A percentile compares a stretch with the other conserved stretches of the same genome.
Conservation (phyloP, 1,140 invertebrate genomes). For the Cydia strobilella region DNA sequence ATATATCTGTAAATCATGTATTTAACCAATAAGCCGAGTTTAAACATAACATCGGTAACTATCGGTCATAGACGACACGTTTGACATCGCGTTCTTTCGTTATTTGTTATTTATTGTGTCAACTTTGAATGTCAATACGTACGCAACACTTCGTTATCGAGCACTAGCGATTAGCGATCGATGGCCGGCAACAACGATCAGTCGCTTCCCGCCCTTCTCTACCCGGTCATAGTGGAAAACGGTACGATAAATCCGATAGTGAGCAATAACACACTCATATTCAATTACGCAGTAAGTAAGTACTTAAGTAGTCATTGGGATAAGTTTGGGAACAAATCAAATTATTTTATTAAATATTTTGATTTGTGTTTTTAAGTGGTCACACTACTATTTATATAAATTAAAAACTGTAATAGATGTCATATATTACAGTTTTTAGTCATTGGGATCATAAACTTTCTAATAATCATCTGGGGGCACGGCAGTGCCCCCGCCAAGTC, state of each 20-base stretch:
- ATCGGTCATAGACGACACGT: conserved; percentile 1
- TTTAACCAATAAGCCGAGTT: neutral
- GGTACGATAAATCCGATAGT: neutral
- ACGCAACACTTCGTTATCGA: neutral
- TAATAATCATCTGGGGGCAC: no score
- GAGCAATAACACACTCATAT: neutral
- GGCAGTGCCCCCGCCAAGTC: no score
- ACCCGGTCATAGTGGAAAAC: neutral
- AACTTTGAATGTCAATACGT: conserved; percentile 8
- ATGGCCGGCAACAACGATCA: neutral
- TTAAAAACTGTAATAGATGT: no score
- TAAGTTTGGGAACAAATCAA: no score
- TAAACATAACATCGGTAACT: neutral
- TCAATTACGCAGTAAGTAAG: conserved; percentile 7
- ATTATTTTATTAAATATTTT: no score
- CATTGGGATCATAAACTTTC: no score
- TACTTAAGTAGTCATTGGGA: no score
- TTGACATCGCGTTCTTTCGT: conserved; percentile 9
- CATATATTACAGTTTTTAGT: no score
- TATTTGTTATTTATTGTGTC: conserved; percentile 15
- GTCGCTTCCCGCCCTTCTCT: neutral
- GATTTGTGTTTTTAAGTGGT: no score
- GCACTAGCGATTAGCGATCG: neutral
- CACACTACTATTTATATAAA: no score
- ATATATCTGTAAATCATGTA: neutral